phyloP scores from a whole-genome alignment of 1,140 invertebrate genomes.

The Ctenoplectra terminalis region DNA sequence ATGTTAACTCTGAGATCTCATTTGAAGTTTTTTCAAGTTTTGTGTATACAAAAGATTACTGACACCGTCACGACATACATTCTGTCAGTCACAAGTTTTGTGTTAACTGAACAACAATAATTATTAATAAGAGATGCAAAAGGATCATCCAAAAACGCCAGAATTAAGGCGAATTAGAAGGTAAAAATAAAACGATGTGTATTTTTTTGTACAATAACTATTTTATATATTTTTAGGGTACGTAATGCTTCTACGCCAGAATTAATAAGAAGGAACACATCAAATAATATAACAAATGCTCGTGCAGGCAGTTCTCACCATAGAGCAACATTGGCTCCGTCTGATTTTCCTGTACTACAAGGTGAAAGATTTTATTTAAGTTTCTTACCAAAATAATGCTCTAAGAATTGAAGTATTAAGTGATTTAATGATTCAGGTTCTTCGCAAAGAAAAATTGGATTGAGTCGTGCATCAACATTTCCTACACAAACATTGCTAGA shows the following conservation, averaged over 20 bases:
- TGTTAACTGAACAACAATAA: background rate
- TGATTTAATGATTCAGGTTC: background rate
- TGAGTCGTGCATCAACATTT: conserved; percentile 4
- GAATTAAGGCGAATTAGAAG: background rate
- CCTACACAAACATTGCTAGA: conserved; percentile 22
- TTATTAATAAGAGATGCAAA: conserved; percentile 6
- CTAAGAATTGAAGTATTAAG: background rate
- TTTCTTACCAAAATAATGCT: background rate
- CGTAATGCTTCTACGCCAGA: background rate
- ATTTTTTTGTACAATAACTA: background rate
- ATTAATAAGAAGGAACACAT: background rate
- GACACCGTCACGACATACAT: background rate
- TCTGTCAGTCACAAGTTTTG: background rate
- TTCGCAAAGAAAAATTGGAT: background rate
- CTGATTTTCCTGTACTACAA: conserved; percentile 37
- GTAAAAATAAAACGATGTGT: background rate
- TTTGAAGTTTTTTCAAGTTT: background rate
- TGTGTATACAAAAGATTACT: background rate
- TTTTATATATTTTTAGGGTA: conserved; percentile 4
- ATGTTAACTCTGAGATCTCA: background rate
- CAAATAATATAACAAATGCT: background rate
- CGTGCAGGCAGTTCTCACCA: background rate
- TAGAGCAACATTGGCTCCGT: conserved; percentile 37
- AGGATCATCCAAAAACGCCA: background rate
- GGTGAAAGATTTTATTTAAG: conserved; percentile 8